Conservation (phyloP, 1,140 invertebrate species). For the Anadara kagoshimensis region DNA sequence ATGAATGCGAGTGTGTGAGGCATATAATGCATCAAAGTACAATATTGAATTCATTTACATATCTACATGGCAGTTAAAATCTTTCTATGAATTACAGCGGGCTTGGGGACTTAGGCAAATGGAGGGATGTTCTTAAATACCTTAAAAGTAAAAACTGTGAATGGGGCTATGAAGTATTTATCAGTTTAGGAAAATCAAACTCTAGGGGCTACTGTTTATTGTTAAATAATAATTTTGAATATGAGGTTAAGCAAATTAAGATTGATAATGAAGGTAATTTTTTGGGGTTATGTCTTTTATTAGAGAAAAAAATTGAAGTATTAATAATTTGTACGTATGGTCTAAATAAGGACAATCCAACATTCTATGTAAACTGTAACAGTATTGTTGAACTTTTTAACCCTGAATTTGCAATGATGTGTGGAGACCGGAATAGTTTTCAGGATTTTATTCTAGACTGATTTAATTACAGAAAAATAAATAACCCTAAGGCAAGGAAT, state of each 20-base stretch:
- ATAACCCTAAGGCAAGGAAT: neutral
- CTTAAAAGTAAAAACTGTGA: neutral
- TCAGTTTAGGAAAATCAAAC: neutral
- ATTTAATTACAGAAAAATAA: neutral
- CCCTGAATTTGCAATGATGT: neutral
- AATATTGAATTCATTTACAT: too few relatives aligned
- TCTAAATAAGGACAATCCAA: neutral
- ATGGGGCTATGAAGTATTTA: neutral
- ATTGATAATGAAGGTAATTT: neutral
- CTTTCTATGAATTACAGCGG: too few relatives aligned
- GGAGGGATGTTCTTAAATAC: slow-evolving; percentile 5
- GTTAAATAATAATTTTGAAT: slow-evolving; percentile 9
- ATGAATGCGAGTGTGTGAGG: too few relatives aligned
- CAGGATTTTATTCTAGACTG: neutral
- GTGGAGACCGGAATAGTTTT: neutral
- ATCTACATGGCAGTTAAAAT: too few relatives aligned
- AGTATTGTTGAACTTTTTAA: neutral
- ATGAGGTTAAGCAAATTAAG: neutral
- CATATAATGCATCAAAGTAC: too few relatives aligned
- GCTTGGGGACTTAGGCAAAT: neutral
- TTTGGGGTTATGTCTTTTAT: neutral
- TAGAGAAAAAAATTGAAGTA: neutral
- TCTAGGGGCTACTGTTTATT: neutral
- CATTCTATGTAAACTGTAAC: neutral
- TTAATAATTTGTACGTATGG: neutral